Base-by-base conservation (phyloP, 2,797 vertebrate species). In the Poliocrania exsul region DNA sequence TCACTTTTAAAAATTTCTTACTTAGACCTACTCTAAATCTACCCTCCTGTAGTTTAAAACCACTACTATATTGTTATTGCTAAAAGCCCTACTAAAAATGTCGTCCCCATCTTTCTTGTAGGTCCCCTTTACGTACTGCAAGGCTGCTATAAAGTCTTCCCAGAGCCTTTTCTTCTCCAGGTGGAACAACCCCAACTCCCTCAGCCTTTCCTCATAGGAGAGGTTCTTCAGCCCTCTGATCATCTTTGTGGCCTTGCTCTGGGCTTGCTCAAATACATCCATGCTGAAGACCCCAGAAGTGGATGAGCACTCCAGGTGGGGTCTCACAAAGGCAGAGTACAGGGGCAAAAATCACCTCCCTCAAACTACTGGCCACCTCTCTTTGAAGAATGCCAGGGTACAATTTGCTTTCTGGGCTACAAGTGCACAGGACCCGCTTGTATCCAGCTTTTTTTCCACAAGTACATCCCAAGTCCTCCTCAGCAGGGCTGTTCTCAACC, bases 371-470 rank as follows among this genome's bases (percentile, higher is more conserved):
- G 46, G 17, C 8, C 42, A 61, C 15, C 4, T 26, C 7, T 28
- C 40, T 51, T 23, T 40, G 33, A 16, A 33, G 15, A 60, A 73
- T 60, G 19, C 44, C 56, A 11, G 38, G 38, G 28, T 10, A 44
- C 6, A 21, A 8, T 0, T 44, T 33, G 24, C 15, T 70, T 14
- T 31, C 19, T 23, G 50, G 71, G 50, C 44, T 62, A 15, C 1
- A 5, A 19, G 28, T 2, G 13, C 14, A 2, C 7, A 6, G 33
- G 42, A 4, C 5, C 5, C 1, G 2, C 11, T 67, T 24, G 9
- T 6, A 7, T 21, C 10, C n/a, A 40, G 8, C 28, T 64, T 78
- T 47, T 35, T 47, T n/a, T 16, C 21, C 10, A 13, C 11, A 3
- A 2, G 24, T 5, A 19, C 3, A 18, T 5, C 7, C 38, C 31